These are phyloP conservation scores for Lithophane leautieri DNA, from an alignment of 2,888 invertebrate genomes.

Conservation along the genomic window DNA sequence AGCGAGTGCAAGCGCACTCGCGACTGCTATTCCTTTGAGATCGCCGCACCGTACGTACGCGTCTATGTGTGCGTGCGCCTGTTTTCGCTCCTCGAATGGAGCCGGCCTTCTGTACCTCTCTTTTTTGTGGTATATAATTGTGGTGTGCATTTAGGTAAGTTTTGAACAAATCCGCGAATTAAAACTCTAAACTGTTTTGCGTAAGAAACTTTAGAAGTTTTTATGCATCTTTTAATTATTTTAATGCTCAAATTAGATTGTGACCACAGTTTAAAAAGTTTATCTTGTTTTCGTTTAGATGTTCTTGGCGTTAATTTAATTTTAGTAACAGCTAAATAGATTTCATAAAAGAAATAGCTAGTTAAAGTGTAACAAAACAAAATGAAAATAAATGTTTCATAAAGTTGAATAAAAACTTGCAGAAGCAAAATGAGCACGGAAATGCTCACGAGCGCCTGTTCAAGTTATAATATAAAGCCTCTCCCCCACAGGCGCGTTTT, in stretches of 20 bases:
- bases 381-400: not conserved
- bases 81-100: not conserved
- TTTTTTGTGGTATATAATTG: not conserved
- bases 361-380: not conserved
- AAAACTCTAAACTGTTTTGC: conserved; percentile 30
- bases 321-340: not conserved
- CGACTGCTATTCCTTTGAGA: not conserved
- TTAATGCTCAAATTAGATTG: conserved; percentile 24
- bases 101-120: not conserved
- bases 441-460: conserved; percentile 16
- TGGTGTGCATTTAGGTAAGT: not conserved
- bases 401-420: not conserved
- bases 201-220: conserved; percentile 10
- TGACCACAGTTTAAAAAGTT: conserved; percentile 22
- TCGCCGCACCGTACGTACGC: no score
- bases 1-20: not conserved
- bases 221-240: conserved; percentile 22
- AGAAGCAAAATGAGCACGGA: conserved; percentile 5
- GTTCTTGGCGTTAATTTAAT: conserved; percentile 11
- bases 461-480: conserved; percentile 42
- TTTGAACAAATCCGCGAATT: conserved; percentile 40
- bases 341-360: not conserved
- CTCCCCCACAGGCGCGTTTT: no score
- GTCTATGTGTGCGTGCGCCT: no score
- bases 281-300: not conserved